These are phyloP conservation scores for Lordiphosa clarofinis DNA, from an alignment of 1,140 invertebrate species.

Conservation along the genomic window DNA sequence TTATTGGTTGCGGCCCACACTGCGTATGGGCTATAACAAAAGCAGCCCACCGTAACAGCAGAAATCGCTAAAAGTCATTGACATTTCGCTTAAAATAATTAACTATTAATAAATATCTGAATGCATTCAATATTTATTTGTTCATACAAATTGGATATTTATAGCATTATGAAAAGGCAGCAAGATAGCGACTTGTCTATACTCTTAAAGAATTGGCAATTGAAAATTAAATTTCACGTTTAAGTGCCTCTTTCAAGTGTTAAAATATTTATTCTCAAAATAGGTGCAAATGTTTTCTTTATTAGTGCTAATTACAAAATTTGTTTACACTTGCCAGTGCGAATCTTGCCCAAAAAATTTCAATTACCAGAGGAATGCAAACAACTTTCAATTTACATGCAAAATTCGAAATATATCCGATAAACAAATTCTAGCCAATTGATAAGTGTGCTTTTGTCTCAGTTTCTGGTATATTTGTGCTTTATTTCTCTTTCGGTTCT, in stretches of 20 bases:
- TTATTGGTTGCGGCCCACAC: constrained; percentile 45
- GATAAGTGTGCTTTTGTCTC: constrained; percentile 7
- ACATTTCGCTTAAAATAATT: constrained; percentile 40
- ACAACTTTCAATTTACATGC: not conserved
- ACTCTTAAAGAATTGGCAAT: not conserved
- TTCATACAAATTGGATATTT: constrained; percentile 8
- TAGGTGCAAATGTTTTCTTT: constrained; percentile 39
- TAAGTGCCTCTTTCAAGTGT: constrained; percentile 32
- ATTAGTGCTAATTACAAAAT: constrained; percentile 26
- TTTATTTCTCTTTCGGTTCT: constrained; percentile 3
- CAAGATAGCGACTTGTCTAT: constrained; percentile 1
- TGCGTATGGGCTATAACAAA: constrained; percentile 57
- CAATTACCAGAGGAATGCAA: constrained; percentile 9
- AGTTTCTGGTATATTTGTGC: not conserved
- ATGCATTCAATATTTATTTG: constrained; percentile 29
- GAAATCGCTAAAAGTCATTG: constrained; percentile 47
- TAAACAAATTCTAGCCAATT: constrained; percentile 7
- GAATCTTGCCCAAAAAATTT: not conserved
- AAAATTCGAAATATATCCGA: not conserved
- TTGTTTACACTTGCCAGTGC: constrained; percentile 27
- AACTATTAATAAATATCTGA: constrained; percentile 32
- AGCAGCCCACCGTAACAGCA: constrained; percentile 16
- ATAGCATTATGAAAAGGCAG: not conserved
- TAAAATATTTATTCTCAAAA: constrained; percentile 48
- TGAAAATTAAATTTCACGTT: constrained; percentile 8